These are phyloP conservation scores for Glyphotaelius pellucidus DNA, from an alignment of 2,888 invertebrate species.

Conservation along the genomic window DNA sequence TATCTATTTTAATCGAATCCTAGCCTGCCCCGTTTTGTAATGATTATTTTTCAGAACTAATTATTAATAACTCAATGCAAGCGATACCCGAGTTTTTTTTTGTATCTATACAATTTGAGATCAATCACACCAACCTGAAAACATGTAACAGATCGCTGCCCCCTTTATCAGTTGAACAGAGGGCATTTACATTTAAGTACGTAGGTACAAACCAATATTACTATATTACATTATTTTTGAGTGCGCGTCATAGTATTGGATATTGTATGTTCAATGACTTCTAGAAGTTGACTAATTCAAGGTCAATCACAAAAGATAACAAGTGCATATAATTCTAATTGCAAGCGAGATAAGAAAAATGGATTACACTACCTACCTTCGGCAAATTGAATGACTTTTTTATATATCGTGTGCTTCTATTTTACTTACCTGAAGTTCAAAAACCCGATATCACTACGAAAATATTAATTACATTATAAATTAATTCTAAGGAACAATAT, in stretches of 20 bases:
- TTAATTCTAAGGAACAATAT: background rate
- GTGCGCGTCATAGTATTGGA: background rate
- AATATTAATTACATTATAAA: background rate
- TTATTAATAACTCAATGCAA: background rate
- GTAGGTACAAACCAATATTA: too few species aligned
- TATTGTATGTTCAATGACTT: background rate
- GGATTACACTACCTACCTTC: too few species aligned
- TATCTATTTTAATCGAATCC: too few species aligned
- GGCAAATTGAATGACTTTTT: too few species aligned
- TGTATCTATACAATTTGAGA: background rate
- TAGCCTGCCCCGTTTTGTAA: too few species aligned
- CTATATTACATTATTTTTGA: background rate
- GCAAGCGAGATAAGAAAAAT: too few species aligned
- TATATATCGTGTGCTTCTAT: too few species aligned
- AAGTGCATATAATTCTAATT: too few species aligned
- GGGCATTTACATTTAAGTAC: background rate
- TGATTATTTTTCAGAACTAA: too few species aligned
- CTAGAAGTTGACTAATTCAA: background rate
- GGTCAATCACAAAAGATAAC: background rate
- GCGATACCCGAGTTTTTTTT: too few species aligned
- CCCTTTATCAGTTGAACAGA: background rate
- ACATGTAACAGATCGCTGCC: background rate
- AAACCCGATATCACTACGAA: background rate
- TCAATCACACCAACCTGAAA: background rate
- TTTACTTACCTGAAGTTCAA: background rate